Evolutionary conservation across 2,888 invertebrate genomes (phyloP).

Genomic region (Epistrophe grossulariae): DNA sequence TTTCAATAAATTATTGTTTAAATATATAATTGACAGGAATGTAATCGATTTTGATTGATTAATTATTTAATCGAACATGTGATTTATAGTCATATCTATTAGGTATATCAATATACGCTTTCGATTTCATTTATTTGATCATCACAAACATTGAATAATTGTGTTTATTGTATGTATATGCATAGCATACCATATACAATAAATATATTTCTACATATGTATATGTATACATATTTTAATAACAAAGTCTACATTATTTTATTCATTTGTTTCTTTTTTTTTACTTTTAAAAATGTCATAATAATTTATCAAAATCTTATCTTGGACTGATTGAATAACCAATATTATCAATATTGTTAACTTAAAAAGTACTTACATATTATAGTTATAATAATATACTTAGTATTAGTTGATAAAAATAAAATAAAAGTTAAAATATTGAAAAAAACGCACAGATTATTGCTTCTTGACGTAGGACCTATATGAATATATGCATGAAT

Average conservation of each 20-base stretch:
- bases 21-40: neutral
- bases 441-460: too few relatives aligned
- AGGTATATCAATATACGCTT: neutral
- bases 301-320: neutral
- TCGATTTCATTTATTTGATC: neutral
- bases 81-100: slow-evolving; percentile 9
- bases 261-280: too few relatives aligned
- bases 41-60: neutral
- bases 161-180: too few relatives aligned
- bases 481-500: too few relatives aligned
- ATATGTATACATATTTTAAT: neutral
- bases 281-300: neutral
- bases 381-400: neutral
- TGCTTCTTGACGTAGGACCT: too few relatives aligned
- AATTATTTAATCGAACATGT: neutral
- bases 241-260: neutral
- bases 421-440: neutral
- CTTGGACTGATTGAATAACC: neutral
- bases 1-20: neutral
- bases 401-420: neutral
- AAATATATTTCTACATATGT: too few relatives aligned
- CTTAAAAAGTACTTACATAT: slow-evolving; percentile 10
- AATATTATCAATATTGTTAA: neutral
- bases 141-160: neutral
- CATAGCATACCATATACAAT: too few relatives aligned